Conservation (phyloP, 2,888 invertebrate species). For the Ornithoptera alexandrae region DNA sequence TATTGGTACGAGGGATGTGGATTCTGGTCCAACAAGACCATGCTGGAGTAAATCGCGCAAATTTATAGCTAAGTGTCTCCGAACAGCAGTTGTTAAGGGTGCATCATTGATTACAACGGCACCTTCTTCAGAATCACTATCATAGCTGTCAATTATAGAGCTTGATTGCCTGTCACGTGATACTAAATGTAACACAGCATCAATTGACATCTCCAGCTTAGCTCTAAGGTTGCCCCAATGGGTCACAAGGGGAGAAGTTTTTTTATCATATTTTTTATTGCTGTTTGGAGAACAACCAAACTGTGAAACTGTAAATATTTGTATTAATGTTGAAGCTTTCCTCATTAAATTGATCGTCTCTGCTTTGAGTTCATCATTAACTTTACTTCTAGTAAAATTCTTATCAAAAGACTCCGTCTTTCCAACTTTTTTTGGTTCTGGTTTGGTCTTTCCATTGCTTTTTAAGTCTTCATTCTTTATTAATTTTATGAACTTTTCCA, state of each 20-base stretch:
- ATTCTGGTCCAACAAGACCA: conserved; percentile 85
- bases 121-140: conserved; percentile 81
- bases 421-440: conserved; percentile 50
- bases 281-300: conserved; percentile 90
- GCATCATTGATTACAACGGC: conserved; percentile 83
- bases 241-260: conserved; percentile 90
- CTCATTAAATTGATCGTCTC: conserved; percentile 89
- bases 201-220: conserved; percentile 93
- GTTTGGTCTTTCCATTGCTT: conserved; percentile 45
- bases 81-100: conserved; percentile 91
- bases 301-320: conserved; percentile 95
- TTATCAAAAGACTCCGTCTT: conserved; percentile 64
- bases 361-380: conserved; percentile 67
- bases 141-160: conserved; percentile 76
- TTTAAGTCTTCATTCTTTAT: conserved; percentile 89
- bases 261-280: conserved; percentile 89
- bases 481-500: conserved; percentile 97
- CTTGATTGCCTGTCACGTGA: conserved; percentile 72
- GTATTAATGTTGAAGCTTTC: conserved; percentile 92
- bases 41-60: conserved; percentile 96
- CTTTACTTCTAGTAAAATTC: conserved; percentile 57
- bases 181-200: conserved; percentile 82
- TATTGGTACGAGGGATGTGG: conserved; percentile 90
- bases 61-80: conserved; percentile 95
- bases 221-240: conserved; percentile 99